Base-by-base conservation (phyloP, 37 sponge, comb jelly and placozoan species). In the Beroe forskalii region DNA sequence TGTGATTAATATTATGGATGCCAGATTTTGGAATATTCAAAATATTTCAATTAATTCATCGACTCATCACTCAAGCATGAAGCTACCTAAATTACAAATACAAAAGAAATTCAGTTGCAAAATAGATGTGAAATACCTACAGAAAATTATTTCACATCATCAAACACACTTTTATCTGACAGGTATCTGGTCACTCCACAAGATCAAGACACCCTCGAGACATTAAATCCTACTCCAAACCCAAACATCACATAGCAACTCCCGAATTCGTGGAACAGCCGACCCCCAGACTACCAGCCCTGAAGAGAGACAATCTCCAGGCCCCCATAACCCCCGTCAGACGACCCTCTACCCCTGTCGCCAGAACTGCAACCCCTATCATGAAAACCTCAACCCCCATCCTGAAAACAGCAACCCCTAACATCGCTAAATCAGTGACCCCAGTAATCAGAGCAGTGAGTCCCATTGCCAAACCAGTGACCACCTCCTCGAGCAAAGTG, bases 391-490 rank as follows among this genome's bases (percentile, higher is more conserved):
- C 55, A 48, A 48, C 55, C 6, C 55, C 55, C 12, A 48, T 48
- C 55, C 55, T 48, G 12, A 48, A 48, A 48, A 12, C 12, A 17
- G 6, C 55, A 17, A 48, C 55, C 6, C 55, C 55, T 48, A 12
- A 17, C 6, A 48, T 48, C 6, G 12, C 55, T 12, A 48, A 48
- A 48, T 48, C 66, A 27, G 66, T 64, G 4, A 64, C 66, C 14
- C 86, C 86, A 22, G 86, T 37, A 4, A 80, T 33, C 17, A 32
- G 55, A 43, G 48, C 86, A 1, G 28, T 37, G 19, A 80, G 38
- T 80, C 86, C 86, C 1, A 80, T 80, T 28, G 86, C 55, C 30
- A 80, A 80, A 41, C 86, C 86, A 9, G 42, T 37, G 3, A 80
- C 44, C n/a, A 80, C 86, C 3, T n/a, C 38, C 19, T 80, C 86